Evolutionary conservation across 2,113 vertebrate species (phyloP).

Genomic region (Prochilodus magdalenae): DNA sequence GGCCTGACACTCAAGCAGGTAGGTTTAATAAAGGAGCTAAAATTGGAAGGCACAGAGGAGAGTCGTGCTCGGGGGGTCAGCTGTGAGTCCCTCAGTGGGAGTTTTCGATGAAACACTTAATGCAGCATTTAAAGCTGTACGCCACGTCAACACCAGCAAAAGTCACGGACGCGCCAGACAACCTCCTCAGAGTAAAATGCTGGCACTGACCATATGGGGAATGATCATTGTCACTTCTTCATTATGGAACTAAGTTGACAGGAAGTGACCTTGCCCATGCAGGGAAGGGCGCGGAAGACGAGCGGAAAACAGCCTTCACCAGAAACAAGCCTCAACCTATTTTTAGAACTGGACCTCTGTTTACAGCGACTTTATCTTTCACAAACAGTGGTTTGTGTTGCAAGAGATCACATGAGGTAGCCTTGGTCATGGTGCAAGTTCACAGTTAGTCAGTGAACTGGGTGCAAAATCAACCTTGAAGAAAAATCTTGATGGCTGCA

Average conservation of each 20-base stretch:
- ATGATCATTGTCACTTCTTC: slow-evolving; percentile 40
- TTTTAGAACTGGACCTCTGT: slow-evolving; percentile 33
- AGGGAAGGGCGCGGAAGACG: slow-evolving; percentile 9
- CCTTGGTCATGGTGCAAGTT: too few species aligned
- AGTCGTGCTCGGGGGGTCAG: slow-evolving; percentile 43
- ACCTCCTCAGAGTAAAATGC: slow-evolving; percentile 25
- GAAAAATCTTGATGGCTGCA: too few species aligned
- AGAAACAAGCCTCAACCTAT: slow-evolving; percentile 35
- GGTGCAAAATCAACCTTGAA: too few species aligned
- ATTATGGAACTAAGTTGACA: slow-evolving; percentile 37
- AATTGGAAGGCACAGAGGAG: slow-evolving; percentile 34
- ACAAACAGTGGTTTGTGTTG: not conserved
- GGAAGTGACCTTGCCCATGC: slow-evolving; percentile 36
- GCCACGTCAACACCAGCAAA: slow-evolving; percentile 5
- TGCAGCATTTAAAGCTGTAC: slow-evolving; percentile 10
- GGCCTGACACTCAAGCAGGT: slow-evolving; percentile 39
- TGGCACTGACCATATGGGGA: slow-evolving; percentile 40
- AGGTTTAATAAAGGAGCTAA: slow-evolving; percentile 53
- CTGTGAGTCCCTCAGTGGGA: slow-evolving; percentile 14
- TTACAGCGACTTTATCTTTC: slow-evolving; percentile 38
- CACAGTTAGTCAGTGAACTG: too few species aligned
- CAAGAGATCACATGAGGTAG: too few species aligned
- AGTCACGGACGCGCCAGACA: slow-evolving; percentile 27
- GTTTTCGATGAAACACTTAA: slow-evolving; percentile 48
- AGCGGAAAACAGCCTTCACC: slow-evolving; percentile 15